These are phyloP conservation scores for Malacoraja senta DNA, from an alignment of 2,797 vertebrate genomes.

Conservation along the genomic window DNA sequence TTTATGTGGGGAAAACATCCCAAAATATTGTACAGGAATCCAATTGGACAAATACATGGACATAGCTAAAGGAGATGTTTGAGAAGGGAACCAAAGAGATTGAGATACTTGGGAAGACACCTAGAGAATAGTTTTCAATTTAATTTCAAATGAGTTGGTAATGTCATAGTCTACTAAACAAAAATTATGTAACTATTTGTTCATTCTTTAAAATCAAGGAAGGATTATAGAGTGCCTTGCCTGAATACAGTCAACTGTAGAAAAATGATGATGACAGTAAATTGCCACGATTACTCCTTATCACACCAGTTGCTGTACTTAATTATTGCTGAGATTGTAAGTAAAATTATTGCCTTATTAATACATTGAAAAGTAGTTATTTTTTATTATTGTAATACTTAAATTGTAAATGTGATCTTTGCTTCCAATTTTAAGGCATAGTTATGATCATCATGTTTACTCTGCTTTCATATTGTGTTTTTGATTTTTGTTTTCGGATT, in stretches of 20 bases:
- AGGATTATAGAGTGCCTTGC: conserved; percentile 62
- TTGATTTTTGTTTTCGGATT: no score
- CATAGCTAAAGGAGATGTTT: background rate
- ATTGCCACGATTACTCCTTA: conserved; percentile 66
- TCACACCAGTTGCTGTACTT: conserved; percentile 84
- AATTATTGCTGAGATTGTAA: conserved; percentile 71
- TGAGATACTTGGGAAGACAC: no score
- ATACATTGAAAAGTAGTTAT: background rate
- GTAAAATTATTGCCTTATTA: conserved; percentile 27
- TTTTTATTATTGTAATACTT: background rate
- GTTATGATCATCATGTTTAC: background rate
- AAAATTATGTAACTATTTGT: background rate
- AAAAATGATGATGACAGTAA: conserved; percentile 64
- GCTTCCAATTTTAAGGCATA: background rate
- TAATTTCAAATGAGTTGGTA: background rate
- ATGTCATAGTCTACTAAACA: background rate
- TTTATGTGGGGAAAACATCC: background rate
- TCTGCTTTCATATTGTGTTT: no score
- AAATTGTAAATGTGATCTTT: background rate
- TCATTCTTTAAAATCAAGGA: conserved; percentile 54
- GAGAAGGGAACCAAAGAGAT: background rate
- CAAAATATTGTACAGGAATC: background rate
- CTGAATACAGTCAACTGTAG: conserved; percentile 63
- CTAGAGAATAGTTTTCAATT: background rate
- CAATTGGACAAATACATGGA: background rate